Evolutionary conservation across 2,113 vertebrate species (phyloP), one percentile per base, ranked within the genome.

Genomic region (Chamaetylas fuelleborni): DNA sequence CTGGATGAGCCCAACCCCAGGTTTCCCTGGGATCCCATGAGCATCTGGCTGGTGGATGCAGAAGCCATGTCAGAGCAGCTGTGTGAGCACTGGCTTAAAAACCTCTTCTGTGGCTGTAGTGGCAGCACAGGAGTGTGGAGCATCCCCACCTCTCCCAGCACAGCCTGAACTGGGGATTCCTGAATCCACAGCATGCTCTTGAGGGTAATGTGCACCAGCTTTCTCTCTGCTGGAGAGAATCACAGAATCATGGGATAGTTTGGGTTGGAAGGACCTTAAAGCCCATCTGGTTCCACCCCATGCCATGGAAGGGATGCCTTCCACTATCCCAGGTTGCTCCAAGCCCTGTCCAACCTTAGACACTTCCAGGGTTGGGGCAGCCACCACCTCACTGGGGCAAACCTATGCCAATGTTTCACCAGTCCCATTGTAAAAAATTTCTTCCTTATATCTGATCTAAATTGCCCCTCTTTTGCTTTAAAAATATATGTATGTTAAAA

Each of bases 31-130:
- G 14, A 14, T 64, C 62, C 89, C 79, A 14, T n/a, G 24, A 70
- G 60, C 45, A 14, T 36, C 45, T 0, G 0, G 45, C 7, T n/a
- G 43, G 23, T 7, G 47, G 22, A 1, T 31, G 42, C 56, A 36
- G 47, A 26, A 9, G 15, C 22, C 0, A 0, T n/a, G 50, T 24
- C n/a, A 9, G 45, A 36, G 57, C 62, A 43, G 2, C 25, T 6
- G 1, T 16, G 23, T 5, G 23, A 79, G 74, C 50, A 5, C n/a
- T 33, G 42, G 0, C 28, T 81, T 34, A 9, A 10, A 33, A 61
- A 20, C 7, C 1, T 22, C 4, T 23, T 58, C 47, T 65, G 69
- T 1, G 12, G 4, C 53, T 31, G 19, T 2, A 4, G 61, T 12
- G 20, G 57, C 47, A 67, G 70, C 70, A 8, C 2, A 31, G 61